These are phyloP conservation scores for Notothenia coriiceps DNA, from an alignment of 2,113 vertebrate species.

Conservation along the genomic window DNA sequence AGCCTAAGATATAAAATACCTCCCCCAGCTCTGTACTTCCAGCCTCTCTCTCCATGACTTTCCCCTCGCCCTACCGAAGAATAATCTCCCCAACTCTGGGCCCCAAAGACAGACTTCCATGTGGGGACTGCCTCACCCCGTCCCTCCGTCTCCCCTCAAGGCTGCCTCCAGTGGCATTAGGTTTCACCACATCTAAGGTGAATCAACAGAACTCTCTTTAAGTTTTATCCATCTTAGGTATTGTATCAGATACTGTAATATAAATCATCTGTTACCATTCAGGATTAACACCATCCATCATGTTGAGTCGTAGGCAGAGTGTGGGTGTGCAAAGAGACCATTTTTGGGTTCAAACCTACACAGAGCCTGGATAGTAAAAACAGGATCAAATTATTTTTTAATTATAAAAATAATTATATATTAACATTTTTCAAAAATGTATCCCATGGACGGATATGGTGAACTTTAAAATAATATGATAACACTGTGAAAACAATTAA, in stretches of 20 bases:
- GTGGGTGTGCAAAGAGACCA: slow-evolving; percentile 21
- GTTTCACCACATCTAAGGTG: slow-evolving; percentile 64
- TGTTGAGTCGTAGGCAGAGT: slow-evolving; percentile 23
- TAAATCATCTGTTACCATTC: slow-evolving; percentile 52
- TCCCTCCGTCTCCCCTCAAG: slow-evolving; percentile 28
- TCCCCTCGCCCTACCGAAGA: slow-evolving; percentile 45
- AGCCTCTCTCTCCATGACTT: slow-evolving; percentile 34
- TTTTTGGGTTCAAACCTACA: slow-evolving; percentile 15
- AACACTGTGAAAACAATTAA: neutral
- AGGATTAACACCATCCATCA: slow-evolving; percentile 55
- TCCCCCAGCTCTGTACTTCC: slow-evolving; percentile 25
- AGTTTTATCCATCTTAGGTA: slow-evolving; percentile 52
- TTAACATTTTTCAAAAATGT: neutral
- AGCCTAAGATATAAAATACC: slow-evolving; percentile 38
- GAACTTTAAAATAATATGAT: neutral
- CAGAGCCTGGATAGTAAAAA: neutral
- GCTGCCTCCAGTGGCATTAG: slow-evolving; percentile 31
- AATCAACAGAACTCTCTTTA: slow-evolving; percentile 50
- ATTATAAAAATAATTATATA: neutral
- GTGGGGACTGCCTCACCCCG: slow-evolving; percentile 31
- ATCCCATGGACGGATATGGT: neutral
- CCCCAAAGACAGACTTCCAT: slow-evolving; percentile 60
- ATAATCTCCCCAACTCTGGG: slow-evolving; percentile 57
- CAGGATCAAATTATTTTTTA: neutral
- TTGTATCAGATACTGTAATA: slow-evolving; percentile 46